Percentiles rank a stretch among this genome's conserved stretches.
phyloP scores from a whole-genome alignment of 2,113 vertebrate genomes.

The Cyprinus carpio region DNA sequence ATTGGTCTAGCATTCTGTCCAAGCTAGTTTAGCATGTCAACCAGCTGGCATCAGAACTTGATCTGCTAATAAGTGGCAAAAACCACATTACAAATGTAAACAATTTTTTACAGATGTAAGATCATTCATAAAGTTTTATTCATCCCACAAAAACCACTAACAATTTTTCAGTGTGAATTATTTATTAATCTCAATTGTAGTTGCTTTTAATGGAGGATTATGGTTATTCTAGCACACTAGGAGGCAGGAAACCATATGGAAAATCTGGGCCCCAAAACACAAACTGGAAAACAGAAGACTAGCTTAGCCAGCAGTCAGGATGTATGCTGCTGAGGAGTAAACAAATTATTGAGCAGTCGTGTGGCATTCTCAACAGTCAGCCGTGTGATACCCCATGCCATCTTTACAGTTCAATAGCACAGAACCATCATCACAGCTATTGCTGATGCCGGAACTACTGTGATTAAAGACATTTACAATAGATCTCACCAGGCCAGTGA shows the following conservation, averaged over 20 bases:
- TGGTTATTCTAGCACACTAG: background rate
- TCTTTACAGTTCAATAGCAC: background rate
- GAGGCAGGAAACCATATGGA: background rate
- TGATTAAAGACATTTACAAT: conserved; percentile 11
- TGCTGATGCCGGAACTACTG: background rate
- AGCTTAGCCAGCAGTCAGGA: background rate
- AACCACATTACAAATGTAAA: background rate
- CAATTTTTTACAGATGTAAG: background rate
- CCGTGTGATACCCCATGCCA: background rate
- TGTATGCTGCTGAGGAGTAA: background rate
- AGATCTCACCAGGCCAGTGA: conserved; percentile 8
- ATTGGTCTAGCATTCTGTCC: background rate
- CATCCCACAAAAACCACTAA: background rate
- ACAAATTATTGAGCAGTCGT: conserved; percentile 16
- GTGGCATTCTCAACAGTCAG: conserved; percentile 4
- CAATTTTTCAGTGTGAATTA: background rate
- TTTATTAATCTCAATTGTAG: background rate
- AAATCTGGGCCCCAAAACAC: background rate
- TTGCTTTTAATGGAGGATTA: background rate
- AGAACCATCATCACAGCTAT: conserved; percentile 13
- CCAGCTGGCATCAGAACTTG: too few relatives aligned
- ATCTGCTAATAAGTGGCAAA: background rate
- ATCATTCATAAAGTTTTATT: background rate
- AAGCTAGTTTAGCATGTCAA: too few relatives aligned
- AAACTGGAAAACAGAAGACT: background rate